These are phyloP conservation scores for Polyommatus icarus DNA, from an alignment of 2,888 invertebrate genomes.

Conservation along the genomic window DNA sequence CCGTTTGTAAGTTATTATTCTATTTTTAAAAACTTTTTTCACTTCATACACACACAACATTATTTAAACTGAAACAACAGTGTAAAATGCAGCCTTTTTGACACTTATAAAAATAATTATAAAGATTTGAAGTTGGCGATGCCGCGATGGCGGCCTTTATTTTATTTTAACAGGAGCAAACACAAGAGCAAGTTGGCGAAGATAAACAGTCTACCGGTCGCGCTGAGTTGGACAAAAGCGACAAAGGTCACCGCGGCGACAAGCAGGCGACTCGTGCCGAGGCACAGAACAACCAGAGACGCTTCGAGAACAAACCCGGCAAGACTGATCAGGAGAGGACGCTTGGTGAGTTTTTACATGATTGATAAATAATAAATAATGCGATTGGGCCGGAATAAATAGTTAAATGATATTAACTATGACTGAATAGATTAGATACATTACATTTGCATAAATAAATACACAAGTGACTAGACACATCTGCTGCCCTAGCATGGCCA, in stretches of 20 bases:
- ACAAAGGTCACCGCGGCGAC: slow-evolving; percentile 84
- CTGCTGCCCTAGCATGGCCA: too few species aligned
- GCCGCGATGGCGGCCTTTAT: too few species aligned
- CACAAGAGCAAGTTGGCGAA: slow-evolving; percentile 82
- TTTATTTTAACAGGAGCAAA: slow-evolving; percentile 80
- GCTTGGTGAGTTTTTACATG: slow-evolving; percentile 72
- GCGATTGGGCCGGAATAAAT: too few species aligned
- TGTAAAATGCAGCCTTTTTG: neutral
- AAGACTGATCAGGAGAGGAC: slow-evolving; percentile 87
- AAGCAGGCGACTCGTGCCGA: slow-evolving; percentile 68
- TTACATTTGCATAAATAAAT: too few species aligned
- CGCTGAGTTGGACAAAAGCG: slow-evolving; percentile 86
- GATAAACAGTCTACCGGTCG: slow-evolving; percentile 86
- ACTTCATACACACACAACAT: neutral
- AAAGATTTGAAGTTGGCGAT: too few species aligned
- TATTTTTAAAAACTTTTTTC: neutral
- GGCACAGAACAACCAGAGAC: slow-evolving; percentile 63
- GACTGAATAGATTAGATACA: too few species aligned
- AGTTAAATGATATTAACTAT: too few species aligned
- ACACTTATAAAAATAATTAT: too few species aligned
- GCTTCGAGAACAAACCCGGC: slow-evolving; percentile 86
- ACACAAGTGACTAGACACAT: too few species aligned
- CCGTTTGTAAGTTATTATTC: slow-evolving; percentile 60
- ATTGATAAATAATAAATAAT: too few species aligned
- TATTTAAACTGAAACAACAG: neutral